These are phyloP conservation scores for Dendroctonus ponderosae DNA, from an alignment of 1,140 invertebrate species.

Conservation along the genomic window DNA sequence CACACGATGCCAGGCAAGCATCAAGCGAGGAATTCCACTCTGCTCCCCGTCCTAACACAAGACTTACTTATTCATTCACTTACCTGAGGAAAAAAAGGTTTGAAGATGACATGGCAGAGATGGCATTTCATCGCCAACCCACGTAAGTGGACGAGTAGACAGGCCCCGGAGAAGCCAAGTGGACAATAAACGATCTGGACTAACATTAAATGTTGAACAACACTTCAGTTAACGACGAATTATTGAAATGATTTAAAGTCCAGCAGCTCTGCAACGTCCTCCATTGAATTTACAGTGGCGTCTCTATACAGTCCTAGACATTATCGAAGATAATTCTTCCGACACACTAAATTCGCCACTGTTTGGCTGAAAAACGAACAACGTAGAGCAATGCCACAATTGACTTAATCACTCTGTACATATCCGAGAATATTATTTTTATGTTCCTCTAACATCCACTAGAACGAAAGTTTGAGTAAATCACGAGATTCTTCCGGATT, in stretches of 20 bases:
- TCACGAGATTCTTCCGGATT: no score
- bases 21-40: no score
- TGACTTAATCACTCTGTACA: no score
- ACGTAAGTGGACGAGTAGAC: constrained; percentile 15
- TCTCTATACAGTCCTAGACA: background rate
- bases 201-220: constrained; percentile 17
- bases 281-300: constrained; percentile 5
- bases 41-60: no score
- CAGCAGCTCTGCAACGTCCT: constrained; percentile 5
- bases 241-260: constrained; percentile 21
- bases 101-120: constrained; percentile 2
- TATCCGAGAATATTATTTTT: no score
- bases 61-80: constrained; percentile 4
- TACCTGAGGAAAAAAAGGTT: background rate
- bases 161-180: constrained; percentile 12
- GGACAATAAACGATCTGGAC: constrained; percentile 18
- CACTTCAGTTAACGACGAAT: constrained; percentile 18
- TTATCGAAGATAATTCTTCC: background rate
- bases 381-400: no score
- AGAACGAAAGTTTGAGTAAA: no score
- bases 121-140: constrained; percentile 16
- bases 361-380: no score
- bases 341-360: no score
- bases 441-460: no score
- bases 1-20: no score